Conservation (phyloP, 2,888 invertebrate species). For the Oxytorus armatus region DNA sequence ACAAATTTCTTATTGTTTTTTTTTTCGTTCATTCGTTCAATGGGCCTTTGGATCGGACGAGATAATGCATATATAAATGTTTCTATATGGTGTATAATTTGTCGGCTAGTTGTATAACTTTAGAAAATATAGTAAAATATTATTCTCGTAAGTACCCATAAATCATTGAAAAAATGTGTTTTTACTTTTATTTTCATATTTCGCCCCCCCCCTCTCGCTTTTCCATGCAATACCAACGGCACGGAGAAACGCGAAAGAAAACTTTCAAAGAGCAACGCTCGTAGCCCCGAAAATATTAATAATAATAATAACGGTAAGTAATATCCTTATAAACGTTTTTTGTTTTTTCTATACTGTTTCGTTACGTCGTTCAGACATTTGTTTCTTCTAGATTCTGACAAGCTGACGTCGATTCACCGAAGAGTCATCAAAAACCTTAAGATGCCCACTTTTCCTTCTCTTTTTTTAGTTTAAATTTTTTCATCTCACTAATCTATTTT, state of each 20-base stretch:
- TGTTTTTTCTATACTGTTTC: slow-evolving; percentile 48
- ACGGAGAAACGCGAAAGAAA: slow-evolving; percentile 24
- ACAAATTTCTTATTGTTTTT: slow-evolving; percentile 21
- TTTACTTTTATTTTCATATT: slow-evolving; percentile 13
- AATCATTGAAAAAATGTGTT: slow-evolving; percentile 51
- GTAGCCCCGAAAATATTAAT: slow-evolving; percentile 37
- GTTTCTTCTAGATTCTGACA: slow-evolving; percentile 29
- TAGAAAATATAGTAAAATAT: slow-evolving; percentile 71
- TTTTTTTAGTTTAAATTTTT: slow-evolving; percentile 11
- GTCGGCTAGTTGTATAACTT: slow-evolving; percentile 64
- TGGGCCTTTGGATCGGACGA: slow-evolving; percentile 57
- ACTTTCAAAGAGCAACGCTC: slow-evolving; percentile 15
- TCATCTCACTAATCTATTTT: slow-evolving; percentile 23
- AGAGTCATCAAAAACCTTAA: slow-evolving; percentile 47
- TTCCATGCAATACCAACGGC: slow-evolving; percentile 16
- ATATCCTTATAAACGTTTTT: slow-evolving; percentile 20
- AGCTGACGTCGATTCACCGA: slow-evolving; percentile 51
- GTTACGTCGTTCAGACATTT: slow-evolving; percentile 49
- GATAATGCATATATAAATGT: slow-evolving; percentile 65
- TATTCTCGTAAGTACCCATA: slow-evolving; percentile 66
- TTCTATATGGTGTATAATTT: slow-evolving; percentile 53
- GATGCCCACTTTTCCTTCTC: slow-evolving; percentile 6
- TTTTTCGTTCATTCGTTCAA: slow-evolving; percentile 56
- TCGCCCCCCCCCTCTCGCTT: neutral
- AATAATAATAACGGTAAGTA: slow-evolving; percentile 42